Percentiles rank a stretch among this genome's conserved stretches.
Conservation (phyloP, 1,140 invertebrate genomes). For the Coboldia fuscipes region DNA sequence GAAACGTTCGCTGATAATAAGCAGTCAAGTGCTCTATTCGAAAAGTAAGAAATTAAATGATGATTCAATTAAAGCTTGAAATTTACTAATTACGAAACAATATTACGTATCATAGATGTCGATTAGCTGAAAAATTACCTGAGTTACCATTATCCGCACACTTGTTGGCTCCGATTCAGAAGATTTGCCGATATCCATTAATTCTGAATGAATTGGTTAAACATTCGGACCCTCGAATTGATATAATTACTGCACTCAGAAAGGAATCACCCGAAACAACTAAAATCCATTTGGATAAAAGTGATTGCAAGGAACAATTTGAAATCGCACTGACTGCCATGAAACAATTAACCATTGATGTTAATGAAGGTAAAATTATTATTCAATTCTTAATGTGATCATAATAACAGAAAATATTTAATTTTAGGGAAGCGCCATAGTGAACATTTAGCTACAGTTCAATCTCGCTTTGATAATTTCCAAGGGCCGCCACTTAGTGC, state of each 20-base stretch:
- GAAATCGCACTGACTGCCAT: conserved; percentile 15
- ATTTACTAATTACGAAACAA: neutral
- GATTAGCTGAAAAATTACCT: conserved; percentile 21
- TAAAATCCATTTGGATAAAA: conserved; percentile 6
- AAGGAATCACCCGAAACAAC: too few species aligned
- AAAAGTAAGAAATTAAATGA: conserved; percentile 11
- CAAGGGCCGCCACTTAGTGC: conserved; percentile 17
- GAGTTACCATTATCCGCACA: conserved; percentile 77
- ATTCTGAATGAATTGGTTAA: conserved; percentile 71
- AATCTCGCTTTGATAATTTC: conserved; percentile 20
- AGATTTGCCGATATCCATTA: conserved; percentile 82
- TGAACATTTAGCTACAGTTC: conserved; percentile 17
- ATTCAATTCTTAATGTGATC: neutral
- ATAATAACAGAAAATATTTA: too few species aligned
- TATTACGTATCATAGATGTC: conserved; percentile 9
- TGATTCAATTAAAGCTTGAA: neutral
- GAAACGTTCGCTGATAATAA: conserved; percentile 18
- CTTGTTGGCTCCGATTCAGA: conserved; percentile 70
- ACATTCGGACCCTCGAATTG: conserved; percentile 45
- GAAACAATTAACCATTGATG: conserved; percentile 18
- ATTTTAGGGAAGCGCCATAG: conserved; percentile 15
- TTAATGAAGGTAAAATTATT: conserved; percentile 12
- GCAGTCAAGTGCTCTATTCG: conserved; percentile 15
- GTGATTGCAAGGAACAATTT: conserved; percentile 12
- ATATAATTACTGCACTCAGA: too few species aligned